Percentiles rank a stretch among this genome's conserved stretches.
phyloP scores from a whole-genome alignment of 2,888 invertebrate genomes.

The Drosophila meridionalis region DNA sequence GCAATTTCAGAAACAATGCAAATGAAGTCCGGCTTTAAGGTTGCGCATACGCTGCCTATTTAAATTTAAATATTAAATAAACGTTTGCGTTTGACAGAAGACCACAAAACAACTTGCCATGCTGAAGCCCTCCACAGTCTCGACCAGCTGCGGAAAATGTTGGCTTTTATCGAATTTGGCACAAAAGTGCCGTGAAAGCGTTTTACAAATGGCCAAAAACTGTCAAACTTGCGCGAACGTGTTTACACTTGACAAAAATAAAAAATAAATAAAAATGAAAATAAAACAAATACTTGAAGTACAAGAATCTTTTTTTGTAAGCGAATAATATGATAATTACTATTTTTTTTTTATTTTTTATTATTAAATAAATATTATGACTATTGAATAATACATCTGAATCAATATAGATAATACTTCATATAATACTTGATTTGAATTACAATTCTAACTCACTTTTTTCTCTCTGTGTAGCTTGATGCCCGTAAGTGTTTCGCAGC shows the following conservation, averaged over 20 bases:
- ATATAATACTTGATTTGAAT: background rate
- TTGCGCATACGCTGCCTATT: conserved; percentile 41
- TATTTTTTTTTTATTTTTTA: background rate
- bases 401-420: background rate
- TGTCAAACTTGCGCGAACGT: conserved; percentile 42
- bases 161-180: conserved; percentile 41
- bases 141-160: conserved; percentile 37
- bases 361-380: background rate
- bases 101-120: conserved; percentile 13
- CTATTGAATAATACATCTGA: background rate
- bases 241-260: conserved; percentile 9
- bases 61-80: conserved; percentile 35
- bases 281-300: background rate
- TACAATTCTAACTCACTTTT: background rate
- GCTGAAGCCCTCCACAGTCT: background rate
- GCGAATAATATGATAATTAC: background rate
- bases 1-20: conserved; percentile 36
- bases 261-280: background rate
- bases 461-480: background rate
- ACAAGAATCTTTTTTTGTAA: background rate
- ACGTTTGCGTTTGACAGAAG: conserved; percentile 18
- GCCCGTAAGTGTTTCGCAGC: conserved; percentile 11
- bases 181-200: conserved; percentile 53
- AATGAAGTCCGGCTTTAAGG: conserved; percentile 38
- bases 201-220: conserved; percentile 50